These are phyloP conservation scores for Crotalus adamanteus DNA, from an alignment of 2,797 vertebrate species.

Conservation along the genomic window DNA sequence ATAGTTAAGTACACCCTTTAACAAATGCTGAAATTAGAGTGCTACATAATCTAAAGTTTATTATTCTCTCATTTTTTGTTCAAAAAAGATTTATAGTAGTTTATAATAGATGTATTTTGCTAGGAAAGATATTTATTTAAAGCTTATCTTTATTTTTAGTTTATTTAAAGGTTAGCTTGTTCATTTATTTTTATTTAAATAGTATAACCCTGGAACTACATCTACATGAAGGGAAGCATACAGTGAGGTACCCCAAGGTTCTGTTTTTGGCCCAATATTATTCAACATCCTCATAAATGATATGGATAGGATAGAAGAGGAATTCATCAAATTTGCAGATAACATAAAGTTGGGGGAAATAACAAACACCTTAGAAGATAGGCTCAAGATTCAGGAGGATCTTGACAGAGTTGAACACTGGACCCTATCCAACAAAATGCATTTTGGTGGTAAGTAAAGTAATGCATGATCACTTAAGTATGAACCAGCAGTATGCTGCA, in stretches of 20 bases:
- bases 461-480: no score
- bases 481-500: no score
- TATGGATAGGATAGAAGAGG: neutral
- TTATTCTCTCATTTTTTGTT: neutral
- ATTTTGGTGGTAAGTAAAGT: neutral
- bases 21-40: slow-evolving; percentile 17
- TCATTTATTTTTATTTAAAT: neutral
- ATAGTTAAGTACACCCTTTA: slow-evolving; percentile 22
- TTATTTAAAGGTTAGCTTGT: neutral
- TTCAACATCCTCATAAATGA: neutral
- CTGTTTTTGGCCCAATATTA: neutral
- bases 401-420: neutral
- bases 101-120: neutral
- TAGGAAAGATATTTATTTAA: neutral
- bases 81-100: neutral
- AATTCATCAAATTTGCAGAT: neutral
- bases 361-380: neutral
- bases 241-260: neutral
- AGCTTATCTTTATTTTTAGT: neutral
- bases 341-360: neutral
- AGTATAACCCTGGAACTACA: neutral
- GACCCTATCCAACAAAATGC: neutral
- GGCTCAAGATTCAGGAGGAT: neutral
- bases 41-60: slow-evolving; percentile 4
- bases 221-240: neutral